Evolutionary conservation across 2,888 invertebrate genomes (phyloP).

Genomic region (Chrysina gloriosa): DNA sequence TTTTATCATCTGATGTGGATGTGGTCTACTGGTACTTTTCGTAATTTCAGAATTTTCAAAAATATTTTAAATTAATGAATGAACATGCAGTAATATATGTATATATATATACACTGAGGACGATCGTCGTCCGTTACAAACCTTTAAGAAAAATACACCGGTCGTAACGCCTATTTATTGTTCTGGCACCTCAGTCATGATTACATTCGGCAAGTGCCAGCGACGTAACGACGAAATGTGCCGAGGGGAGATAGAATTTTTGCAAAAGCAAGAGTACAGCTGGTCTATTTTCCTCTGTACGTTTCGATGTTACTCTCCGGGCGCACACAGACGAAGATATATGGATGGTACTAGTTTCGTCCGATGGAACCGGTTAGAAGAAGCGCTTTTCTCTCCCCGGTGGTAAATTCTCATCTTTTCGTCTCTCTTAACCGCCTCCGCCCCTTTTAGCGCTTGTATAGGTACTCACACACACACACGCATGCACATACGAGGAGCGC

Average conservation of each 20-base stretch:
- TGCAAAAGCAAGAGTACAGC: slow-evolving; percentile 54
- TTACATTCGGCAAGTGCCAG: slow-evolving; percentile 61
- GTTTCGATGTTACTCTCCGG: not conserved
- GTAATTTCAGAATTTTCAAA: too few species aligned
- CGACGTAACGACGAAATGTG: slow-evolving; percentile 48
- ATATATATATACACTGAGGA: too few species aligned
- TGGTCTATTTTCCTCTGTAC: slow-evolving; percentile 45
- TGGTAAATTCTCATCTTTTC: slow-evolving; percentile 38
- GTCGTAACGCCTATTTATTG: slow-evolving; percentile 54
- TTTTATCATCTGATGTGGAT: too few species aligned
- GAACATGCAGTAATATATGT: too few species aligned
- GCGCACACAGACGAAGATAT: slow-evolving; percentile 20
- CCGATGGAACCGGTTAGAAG: slow-evolving; percentile 28
- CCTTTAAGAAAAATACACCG: slow-evolving; percentile 49
- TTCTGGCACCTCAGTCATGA: slow-evolving; percentile 59
- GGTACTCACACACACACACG: slow-evolving; percentile 4
- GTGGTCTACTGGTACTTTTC: too few species aligned
- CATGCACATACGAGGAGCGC: too few species aligned
- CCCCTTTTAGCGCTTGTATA: slow-evolving; percentile 56
- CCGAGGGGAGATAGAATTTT: slow-evolving; percentile 51
- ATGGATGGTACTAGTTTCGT: slow-evolving; percentile 38
- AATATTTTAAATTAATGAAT: too few species aligned
- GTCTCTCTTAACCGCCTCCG: slow-evolving; percentile 63
- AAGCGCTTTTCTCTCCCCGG: slow-evolving; percentile 23
- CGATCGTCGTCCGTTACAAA: slow-evolving; percentile 49